Base-by-base conservation (phyloP, 2,888 invertebrate genomes). In the Tricholauxania praeusta region DNA sequence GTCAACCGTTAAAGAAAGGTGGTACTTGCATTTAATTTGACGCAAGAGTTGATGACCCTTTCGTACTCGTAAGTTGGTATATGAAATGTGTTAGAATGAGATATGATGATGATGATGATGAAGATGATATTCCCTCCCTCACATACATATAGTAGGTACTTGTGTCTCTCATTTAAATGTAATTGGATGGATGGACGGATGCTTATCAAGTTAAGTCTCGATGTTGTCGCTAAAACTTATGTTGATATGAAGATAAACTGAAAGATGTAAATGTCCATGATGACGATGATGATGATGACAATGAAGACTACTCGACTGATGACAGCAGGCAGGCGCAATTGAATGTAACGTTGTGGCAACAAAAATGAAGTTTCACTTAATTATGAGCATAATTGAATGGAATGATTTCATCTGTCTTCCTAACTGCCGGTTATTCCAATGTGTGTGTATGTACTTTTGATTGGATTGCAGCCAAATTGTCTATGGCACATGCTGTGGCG, bases 381-480 rank as follows among this genome's bases (percentile, higher is more conserved):
- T 69, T 69, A 52, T 59, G 68, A 49, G 12, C 39, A 51, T 69
- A 69, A 69, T 69, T 66, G 55, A 55, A 55, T 32, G 66, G 19
- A 52, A 66, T 12, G 55, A 53, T 19, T 15, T 15, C 8, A 55
- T 53, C 28, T 52, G 65, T 66, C 39, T 60, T 60, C 28, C 32
- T 28, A 12, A 39, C n/a, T 60, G 5, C 28, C 14, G 32, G n/a
- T 7, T 39, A 3, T 1, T 19, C 14, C 60, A 60, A 32, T 12
- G 32, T 32, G 28, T 59, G 4, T 12, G 12, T 15, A 60, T 22
- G 12, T 60, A 28, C 3, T 32, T 47, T 62, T 22, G 32, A 39
- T 62, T 62, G 60, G 60, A 62, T 39, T 39, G 60, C 53, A 55
- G 66, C 53, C 55, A 66, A 65, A 53, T 66, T 52, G 66, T 39